Conservation (phyloP, 2,888 invertebrate genomes). For the Spilosoma lubricipeda region DNA sequence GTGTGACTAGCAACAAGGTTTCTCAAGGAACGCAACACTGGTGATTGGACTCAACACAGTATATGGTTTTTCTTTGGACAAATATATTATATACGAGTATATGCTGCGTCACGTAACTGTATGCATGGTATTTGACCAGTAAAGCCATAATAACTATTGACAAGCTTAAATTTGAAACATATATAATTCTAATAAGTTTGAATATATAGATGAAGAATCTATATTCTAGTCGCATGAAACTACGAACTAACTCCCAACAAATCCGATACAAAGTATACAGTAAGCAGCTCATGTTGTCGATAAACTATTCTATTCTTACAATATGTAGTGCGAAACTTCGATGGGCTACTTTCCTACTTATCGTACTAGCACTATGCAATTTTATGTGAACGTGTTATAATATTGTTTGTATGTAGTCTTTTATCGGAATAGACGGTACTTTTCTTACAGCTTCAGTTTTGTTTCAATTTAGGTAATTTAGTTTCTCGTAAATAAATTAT, state of each 20-base stretch:
- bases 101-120: background rate
- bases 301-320: slow-evolving; percentile 44
- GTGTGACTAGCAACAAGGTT: too few species aligned
- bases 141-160: background rate
- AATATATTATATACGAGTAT: too few species aligned
- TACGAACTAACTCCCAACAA: slow-evolving; percentile 17
- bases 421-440: slow-evolving; percentile 11
- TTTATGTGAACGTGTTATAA: slow-evolving; percentile 32
- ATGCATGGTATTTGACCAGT: background rate
- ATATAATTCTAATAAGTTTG: background rate
- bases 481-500: too few species aligned
- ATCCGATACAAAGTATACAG: slow-evolving; percentile 42
- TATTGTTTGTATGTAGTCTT: slow-evolving; percentile 29
- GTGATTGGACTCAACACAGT: too few species aligned
- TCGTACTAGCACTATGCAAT: slow-evolving; percentile 34
- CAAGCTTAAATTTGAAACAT: background rate
- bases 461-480: background rate
- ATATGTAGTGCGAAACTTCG: slow-evolving; percentile 47
- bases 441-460: background rate
- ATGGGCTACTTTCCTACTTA: slow-evolving; percentile 38
- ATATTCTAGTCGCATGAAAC: background rate
- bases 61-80: too few species aligned
- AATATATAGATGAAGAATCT: background rate
- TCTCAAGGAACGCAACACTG: too few species aligned
- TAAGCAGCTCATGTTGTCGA: slow-evolving; percentile 48